These are phyloP conservation scores for Prorops nasuta DNA, from an alignment of 1,140 invertebrate species.

Conservation along the genomic window DNA sequence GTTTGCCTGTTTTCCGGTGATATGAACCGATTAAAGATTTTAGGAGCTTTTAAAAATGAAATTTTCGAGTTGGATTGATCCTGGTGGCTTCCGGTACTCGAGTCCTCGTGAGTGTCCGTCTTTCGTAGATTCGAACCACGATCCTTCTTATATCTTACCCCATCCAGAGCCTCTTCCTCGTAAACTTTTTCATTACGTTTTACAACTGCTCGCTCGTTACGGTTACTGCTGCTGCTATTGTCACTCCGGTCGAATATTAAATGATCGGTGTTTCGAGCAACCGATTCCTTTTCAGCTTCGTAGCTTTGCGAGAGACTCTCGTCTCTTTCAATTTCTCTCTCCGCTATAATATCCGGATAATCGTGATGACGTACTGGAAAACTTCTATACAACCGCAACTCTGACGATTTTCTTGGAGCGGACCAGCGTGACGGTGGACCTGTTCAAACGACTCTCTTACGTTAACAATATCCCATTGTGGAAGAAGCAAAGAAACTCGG, in stretches of 20 bases:
- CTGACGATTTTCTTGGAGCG: slow-evolving; percentile 55
- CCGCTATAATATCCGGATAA: slow-evolving; percentile 15
- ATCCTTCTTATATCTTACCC: slow-evolving; percentile 19
- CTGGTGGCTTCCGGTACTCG: slow-evolving; percentile 19
- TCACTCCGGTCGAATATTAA: no score
- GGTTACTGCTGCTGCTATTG: no score
- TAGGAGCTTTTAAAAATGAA: slow-evolving; percentile 42
- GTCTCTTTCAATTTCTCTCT: no score
- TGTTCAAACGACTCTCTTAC: slow-evolving; percentile 20
- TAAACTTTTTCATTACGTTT: no score
- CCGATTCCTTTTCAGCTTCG: no score
- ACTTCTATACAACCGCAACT: slow-evolving; percentile 61
- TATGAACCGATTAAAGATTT: slow-evolving; percentile 31
- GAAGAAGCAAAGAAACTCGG: no score
- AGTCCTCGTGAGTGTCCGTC: no score
- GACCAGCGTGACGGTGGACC: slow-evolving; percentile 61
- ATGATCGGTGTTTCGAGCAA: no score
- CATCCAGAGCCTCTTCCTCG: no score
- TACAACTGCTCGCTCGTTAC: no score
- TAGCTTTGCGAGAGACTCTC: no score
- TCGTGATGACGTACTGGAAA: slow-evolving; percentile 53
- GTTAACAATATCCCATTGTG: neutral
- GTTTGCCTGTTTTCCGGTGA: slow-evolving; percentile 33
- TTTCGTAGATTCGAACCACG: no score
- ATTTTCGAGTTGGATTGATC: slow-evolving; percentile 16